These are phyloP conservation scores for Drymonia ruficornis DNA, from an alignment of 2,888 invertebrate genomes.

Conservation along the genomic window DNA sequence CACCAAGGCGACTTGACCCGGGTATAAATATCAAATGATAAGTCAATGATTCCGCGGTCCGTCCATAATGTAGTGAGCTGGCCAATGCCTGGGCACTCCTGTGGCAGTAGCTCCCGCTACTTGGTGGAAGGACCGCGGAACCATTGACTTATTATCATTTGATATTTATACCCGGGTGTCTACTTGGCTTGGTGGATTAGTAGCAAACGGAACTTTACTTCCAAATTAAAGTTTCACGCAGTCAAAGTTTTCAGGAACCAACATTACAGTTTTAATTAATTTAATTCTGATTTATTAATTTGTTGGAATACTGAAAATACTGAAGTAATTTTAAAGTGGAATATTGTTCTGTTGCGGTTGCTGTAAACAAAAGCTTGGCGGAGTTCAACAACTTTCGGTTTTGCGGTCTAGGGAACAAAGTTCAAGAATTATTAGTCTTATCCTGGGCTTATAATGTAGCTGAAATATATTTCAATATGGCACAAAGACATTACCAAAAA, in stretches of 20 bases:
- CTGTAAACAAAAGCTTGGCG: slow-evolving; percentile 22
- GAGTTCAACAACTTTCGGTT: slow-evolving; percentile 30
- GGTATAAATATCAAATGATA: too few relatives aligned
- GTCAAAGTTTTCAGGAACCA: slow-evolving; percentile 2
- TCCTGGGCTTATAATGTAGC: background rate
- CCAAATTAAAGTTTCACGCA: background rate
- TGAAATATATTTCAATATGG: too few relatives aligned
- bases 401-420: slow-evolving; percentile 27
- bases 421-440: background rate
- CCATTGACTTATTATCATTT: too few relatives aligned
- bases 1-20: too few relatives aligned
- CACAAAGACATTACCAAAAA: too few relatives aligned
- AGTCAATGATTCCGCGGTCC: too few relatives aligned
- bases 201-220: background rate
- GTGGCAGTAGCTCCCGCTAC: too few relatives aligned
- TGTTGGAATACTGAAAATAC: slow-evolving; percentile 21
- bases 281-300: slow-evolving; percentile 35
- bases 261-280: slow-evolving; percentile 25
- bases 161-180: too few relatives aligned
- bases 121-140: too few relatives aligned
- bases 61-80: too few relatives aligned
- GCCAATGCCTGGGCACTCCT: too few relatives aligned
- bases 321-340: slow-evolving; percentile 26
- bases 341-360: slow-evolving; percentile 21
- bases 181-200: too few relatives aligned